phyloP scores from a whole-genome alignment of 2,888 invertebrate genomes.

The Odontothrips loti region DNA sequence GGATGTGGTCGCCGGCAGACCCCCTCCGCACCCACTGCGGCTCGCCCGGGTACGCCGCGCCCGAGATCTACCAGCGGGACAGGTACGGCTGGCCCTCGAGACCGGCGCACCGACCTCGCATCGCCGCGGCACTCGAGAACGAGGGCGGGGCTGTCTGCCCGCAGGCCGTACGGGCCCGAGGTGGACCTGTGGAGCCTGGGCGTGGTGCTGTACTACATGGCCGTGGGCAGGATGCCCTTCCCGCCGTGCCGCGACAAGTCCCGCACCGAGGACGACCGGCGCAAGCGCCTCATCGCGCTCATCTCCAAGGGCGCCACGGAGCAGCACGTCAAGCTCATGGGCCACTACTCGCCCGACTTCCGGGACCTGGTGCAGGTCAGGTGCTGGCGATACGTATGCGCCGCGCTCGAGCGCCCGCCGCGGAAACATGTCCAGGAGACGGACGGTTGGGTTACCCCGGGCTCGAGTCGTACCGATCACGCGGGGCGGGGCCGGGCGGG shows the following conservation, averaged over 20 bases:
- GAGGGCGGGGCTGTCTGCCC: background rate
- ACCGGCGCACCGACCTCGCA: background rate
- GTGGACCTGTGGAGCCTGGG: slow-evolving; percentile 73
- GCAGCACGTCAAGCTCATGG: slow-evolving; percentile 12
- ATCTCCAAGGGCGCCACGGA: slow-evolving; percentile 17
- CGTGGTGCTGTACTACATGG: slow-evolving; percentile 65
- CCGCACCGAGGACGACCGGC: background rate
- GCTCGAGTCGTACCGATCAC: too few relatives aligned
- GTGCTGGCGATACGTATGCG: background rate
- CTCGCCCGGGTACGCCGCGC: slow-evolving; percentile 15
- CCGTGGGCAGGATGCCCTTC: slow-evolving; percentile 69
- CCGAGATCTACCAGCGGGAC: slow-evolving; percentile 12
- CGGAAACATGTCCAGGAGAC: background rate
- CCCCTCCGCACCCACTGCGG: slow-evolving; percentile 15
- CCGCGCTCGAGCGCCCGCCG: background rate
- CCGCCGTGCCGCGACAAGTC: background rate
- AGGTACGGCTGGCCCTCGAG: background rate
- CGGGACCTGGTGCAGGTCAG: slow-evolving; percentile 20
- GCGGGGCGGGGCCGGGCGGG: too few relatives aligned
- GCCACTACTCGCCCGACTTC: slow-evolving; percentile 11
- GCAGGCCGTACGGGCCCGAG: slow-evolving; percentile 14
- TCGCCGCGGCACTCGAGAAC: background rate
- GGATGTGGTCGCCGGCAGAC: background rate
- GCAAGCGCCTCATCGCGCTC: background rate
- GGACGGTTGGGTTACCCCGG: too few relatives aligned